Base-by-base conservation (phyloP, 2,113 vertebrate species). In the Casuarius casuarius region DNA sequence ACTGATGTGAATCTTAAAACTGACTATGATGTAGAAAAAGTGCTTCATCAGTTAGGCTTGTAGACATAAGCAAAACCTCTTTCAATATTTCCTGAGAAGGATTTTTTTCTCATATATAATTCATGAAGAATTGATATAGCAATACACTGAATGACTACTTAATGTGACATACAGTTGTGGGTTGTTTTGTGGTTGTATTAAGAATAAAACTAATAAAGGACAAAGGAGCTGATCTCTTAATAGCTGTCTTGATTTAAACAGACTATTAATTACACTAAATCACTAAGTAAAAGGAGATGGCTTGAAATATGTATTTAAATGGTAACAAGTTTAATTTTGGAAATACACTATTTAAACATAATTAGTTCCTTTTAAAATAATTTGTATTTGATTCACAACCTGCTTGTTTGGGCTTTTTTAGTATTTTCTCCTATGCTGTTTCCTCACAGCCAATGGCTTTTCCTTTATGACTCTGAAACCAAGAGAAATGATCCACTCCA, bases 121-220 rank as follows among this genome's bases (percentile, higher is more conserved):
- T 96, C 46, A 94, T n/a, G 20, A 93, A 33, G 56, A 92, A 93
- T 87, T 93, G 94, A 91, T 91, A 79, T 7, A 87, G 58, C 51
- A 83, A 87, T 82, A 93, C 49, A 59, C 46, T 46, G 31, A 91
- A 61, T 77, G 94, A 96, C 84, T 91, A 19, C 61, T 94, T 89
- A 95, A 83, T 83, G 71, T 67, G 62, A 91, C 80, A 79, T 75
- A 87, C 0, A 2, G 71, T 70, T 92, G 65, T 66, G 65, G 63
- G 82, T 44, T 94, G 84, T 78, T 93, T 82, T 89, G 67, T 82
- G 87, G 82, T 48, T 76, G 61, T 51, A 89, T 92, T 66, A 88
- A 83, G 87, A 89, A 54, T 46, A 90, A 90, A 93, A 88, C 16
- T 86, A 84, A 76, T 84, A 82, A 89, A 95, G 84, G 77, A 87